Evolutionary conservation across 2,888 invertebrate species (phyloP).

Genomic region (Polydesmus complanatus): DNA sequence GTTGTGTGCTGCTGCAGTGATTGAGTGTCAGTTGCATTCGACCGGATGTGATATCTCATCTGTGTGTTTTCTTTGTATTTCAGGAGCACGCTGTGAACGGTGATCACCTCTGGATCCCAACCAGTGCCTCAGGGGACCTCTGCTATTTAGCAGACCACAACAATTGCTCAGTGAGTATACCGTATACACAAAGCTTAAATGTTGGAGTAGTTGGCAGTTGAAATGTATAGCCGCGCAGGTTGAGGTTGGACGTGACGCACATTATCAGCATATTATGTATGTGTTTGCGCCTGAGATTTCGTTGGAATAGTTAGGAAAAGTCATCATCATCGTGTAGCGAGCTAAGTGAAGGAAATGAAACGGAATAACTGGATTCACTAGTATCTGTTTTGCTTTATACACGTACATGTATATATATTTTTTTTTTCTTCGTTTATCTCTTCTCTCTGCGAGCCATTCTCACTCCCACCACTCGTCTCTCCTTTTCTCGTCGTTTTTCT

Average conservation of each 20-base stretch:
- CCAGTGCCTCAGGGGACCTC: constrained; percentile 81
- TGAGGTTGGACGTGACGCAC: too few species aligned
- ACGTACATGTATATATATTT: background rate
- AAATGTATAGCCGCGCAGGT: too few species aligned
- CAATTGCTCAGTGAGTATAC: constrained; percentile 61
- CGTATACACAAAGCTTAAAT: background rate
- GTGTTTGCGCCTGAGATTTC: too few species aligned
- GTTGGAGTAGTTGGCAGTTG: too few species aligned
- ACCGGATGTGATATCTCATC: too few species aligned
- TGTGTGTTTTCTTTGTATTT: constrained; percentile 14
- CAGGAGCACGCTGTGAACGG: constrained; percentile 67
- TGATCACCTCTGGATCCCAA: constrained; percentile 85
- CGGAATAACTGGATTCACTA: background rate
- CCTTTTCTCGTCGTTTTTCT: too few species aligned
- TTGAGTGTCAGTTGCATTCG: background rate
- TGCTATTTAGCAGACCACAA: constrained; percentile 71
- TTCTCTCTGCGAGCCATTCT: too few species aligned
- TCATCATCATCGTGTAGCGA: background rate
- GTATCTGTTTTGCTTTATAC: too few species aligned
- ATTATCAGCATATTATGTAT: too few species aligned
- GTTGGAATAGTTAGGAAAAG: background rate
- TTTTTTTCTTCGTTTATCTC: background rate
- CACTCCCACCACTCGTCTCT: too few species aligned
- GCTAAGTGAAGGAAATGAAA: constrained; percentile 15
- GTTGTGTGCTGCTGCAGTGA: too few species aligned